Evolutionary conservation across 2,888 invertebrate species (phyloP).

Genomic region (Aphidoletes aphidimyza): DNA sequence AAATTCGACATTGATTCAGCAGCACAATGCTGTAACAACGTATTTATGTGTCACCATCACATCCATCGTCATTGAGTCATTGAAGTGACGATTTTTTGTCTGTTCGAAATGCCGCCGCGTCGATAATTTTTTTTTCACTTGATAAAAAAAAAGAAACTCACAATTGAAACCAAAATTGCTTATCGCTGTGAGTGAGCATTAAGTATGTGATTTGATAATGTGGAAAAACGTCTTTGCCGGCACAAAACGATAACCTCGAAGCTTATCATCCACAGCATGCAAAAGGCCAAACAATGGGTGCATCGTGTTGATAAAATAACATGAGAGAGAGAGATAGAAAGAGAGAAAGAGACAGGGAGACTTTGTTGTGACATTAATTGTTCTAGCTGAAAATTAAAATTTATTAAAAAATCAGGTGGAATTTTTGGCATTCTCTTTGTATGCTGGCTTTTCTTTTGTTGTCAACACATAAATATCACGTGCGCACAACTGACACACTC

Average conservation of each 20-base stretch:
- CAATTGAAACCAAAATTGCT: background rate
- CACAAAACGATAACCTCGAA: constrained; percentile 5
- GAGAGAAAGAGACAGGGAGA: background rate
- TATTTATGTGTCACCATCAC: no score
- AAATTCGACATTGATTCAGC: no score
- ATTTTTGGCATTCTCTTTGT: background rate
- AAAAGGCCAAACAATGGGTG: constrained; percentile 1
- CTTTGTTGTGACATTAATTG: no score
- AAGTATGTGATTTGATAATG: constrained; percentile 28
- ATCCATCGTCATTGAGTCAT: no score
- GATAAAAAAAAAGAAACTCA: background rate
- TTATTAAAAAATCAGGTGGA: constrained; percentile 7
- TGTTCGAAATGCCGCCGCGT: no score
- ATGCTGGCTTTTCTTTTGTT: background rate
- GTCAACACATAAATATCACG: background rate
- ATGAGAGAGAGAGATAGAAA: background rate
- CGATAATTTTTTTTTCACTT: background rate
- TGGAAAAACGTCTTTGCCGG: background rate
- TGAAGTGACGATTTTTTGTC: no score
- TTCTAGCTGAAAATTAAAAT: no score
- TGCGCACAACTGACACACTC: background rate
- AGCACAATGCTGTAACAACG: no score
- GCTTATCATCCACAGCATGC: background rate
- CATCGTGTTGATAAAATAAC: background rate
- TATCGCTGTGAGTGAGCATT: background rate